phyloP scores from a whole-genome alignment of 2,888 invertebrate genomes.

The Dryadula phaetusa region DNA sequence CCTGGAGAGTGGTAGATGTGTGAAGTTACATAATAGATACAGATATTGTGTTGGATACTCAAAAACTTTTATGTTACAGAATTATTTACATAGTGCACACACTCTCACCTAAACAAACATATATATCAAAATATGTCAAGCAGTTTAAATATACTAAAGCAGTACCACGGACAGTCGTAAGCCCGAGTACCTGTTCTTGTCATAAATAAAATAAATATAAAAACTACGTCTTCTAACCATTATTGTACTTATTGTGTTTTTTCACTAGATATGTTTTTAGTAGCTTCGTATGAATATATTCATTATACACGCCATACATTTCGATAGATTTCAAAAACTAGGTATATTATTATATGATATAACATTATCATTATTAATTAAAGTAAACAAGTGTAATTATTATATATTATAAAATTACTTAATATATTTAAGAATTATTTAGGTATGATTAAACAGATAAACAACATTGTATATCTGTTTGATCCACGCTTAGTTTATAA shows the following conservation, averaged over 20 bases:
- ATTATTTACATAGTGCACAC: slow-evolving; percentile 1
- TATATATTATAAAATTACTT: too few relatives aligned
- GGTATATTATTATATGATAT: not conserved
- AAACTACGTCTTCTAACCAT: not conserved
- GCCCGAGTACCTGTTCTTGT: not conserved
- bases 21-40: not conserved
- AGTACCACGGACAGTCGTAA: not conserved
- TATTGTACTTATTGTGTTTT: not conserved
- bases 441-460: too few relatives aligned
- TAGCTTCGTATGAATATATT: not conserved
- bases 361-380: not conserved
- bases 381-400: too few relatives aligned
- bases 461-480: too few relatives aligned
- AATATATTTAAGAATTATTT: too few relatives aligned
- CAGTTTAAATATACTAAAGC: slow-evolving; percentile 6
- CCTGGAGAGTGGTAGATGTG: not conserved
- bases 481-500: too few relatives aligned
- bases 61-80: not conserved
- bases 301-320: not conserved
- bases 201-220: slow-evolving; percentile 1
- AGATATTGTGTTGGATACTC: not conserved
- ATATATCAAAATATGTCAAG: slow-evolving; percentile 12
- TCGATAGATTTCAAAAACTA: not conserved
- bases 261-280: not conserved
- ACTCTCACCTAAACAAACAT: not conserved